Conservation (phyloP, 1,140 invertebrate genomes). For the Colletes gigas region DNA sequence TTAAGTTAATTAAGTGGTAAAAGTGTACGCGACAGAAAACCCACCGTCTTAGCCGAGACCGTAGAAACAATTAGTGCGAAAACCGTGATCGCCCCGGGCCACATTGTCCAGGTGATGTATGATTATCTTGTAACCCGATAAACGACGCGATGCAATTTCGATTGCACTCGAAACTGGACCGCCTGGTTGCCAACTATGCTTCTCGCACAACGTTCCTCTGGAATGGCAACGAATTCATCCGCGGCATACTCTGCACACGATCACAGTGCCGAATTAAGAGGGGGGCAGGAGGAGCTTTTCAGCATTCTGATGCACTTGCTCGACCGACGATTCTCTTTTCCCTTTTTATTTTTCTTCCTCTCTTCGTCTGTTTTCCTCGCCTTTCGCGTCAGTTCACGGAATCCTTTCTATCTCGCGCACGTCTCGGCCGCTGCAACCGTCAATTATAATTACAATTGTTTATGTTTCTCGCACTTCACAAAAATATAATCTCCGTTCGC, state of each 20-base stretch:
- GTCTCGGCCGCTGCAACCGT: background rate
- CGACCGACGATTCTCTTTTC: background rate
- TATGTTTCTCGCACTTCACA: background rate
- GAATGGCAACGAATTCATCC: conserved; percentile 68
- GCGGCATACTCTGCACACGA: conserved; percentile 47
- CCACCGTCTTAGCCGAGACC: conserved; percentile 41
- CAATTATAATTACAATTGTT: background rate
- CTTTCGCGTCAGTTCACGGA: background rate
- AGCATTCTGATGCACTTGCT: conserved; percentile 39
- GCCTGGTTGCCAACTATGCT: conserved; percentile 53
- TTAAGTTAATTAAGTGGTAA: background rate
- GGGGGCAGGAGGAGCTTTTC: conserved; percentile 26
- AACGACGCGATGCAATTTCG: conserved; percentile 15
- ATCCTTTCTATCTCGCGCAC: background rate
- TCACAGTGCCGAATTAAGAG: conserved; percentile 53
- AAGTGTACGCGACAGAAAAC: conserved; percentile 14
- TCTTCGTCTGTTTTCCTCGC: background rate
- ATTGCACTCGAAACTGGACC: conserved; percentile 20
- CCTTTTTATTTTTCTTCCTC: background rate
- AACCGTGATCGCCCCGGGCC: conserved; percentile 39
- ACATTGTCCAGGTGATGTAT: conserved; percentile 53
- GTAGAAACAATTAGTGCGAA: conserved; percentile 35
- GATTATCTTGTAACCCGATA: conserved; percentile 15
- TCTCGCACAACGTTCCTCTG: conserved; percentile 59
- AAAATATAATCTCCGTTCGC: background rate